These are phyloP conservation scores for Amphilophus citrinellus DNA, from an alignment of 2,113 vertebrate genomes.

Conservation along the genomic window DNA sequence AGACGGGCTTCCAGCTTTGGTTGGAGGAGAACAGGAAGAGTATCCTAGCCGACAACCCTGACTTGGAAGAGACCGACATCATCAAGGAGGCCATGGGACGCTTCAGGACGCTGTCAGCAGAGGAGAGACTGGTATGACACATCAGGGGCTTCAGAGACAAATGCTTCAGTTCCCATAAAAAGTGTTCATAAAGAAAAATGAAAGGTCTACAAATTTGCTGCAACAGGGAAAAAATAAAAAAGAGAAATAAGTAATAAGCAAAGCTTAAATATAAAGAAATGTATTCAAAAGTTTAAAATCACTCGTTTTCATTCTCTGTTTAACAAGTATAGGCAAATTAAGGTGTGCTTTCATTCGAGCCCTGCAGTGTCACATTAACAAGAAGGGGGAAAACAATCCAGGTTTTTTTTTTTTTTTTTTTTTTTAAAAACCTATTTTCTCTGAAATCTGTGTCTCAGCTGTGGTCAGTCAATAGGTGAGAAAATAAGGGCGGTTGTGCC, in stretches of 20 bases:
- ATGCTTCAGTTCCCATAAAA: too few species aligned
- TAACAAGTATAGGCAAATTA: too few species aligned
- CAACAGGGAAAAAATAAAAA: too few species aligned
- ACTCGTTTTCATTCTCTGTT: neutral
- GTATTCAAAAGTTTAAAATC: neutral
- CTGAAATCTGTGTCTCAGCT: neutral
- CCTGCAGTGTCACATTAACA: neutral
- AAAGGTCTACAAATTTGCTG: neutral
- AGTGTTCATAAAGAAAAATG: neutral
- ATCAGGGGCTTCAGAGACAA: neutral
- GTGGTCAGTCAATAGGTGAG: neutral
- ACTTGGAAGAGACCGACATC: constrained; percentile 90
- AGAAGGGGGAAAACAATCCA: neutral
- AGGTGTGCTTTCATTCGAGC: neutral
- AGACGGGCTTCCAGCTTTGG: constrained; percentile 97
- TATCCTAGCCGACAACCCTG: constrained; percentile 86
- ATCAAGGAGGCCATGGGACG: constrained; percentile 95
- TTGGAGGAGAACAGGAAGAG: constrained; percentile 90
- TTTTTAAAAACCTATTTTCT: neutral
- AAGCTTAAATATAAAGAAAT: neutral
- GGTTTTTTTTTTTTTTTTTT: neutral
- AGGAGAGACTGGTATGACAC: constrained; percentile 88
- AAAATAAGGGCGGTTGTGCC: neutral
- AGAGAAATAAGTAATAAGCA: too few species aligned
- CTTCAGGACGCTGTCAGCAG: constrained; percentile 86